A percentile compares a stretch with the other conserved stretches of the same genome.
phyloP scores from a whole-genome alignment of 2,113 vertebrate genomes.

The Sceloporus undulatus region DNA sequence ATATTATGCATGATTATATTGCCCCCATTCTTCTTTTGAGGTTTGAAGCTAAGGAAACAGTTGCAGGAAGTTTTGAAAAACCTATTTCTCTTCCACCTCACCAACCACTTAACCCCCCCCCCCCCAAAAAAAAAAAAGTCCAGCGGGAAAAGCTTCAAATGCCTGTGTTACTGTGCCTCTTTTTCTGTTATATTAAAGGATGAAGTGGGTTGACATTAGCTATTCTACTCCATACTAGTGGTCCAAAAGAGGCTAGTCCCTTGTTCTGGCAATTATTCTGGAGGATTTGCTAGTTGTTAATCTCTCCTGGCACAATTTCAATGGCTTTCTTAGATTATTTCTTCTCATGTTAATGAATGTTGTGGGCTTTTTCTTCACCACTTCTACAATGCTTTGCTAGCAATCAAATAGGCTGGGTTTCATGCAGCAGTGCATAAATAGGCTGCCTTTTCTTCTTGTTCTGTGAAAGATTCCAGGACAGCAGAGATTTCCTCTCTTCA shows the following conservation, averaged over 20 bases:
- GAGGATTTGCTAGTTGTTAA: constrained; percentile 7
- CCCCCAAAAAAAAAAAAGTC: no score
- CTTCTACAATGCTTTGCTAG: background rate
- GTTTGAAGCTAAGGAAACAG: no score
- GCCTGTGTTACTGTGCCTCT: background rate
- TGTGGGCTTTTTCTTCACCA: background rate
- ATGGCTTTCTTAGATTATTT: background rate
- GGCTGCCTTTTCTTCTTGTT: constrained; percentile 38
- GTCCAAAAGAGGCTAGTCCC: constrained; percentile 1
- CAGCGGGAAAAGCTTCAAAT: no score
- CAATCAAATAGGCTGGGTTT: constrained; percentile 28
- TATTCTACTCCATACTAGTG: background rate
- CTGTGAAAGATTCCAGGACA: constrained; percentile 35
- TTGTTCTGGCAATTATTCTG: constrained; percentile 31
- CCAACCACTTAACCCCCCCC: no score
- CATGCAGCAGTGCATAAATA: constrained; percentile 27
- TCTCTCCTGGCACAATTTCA: constrained; percentile 29
- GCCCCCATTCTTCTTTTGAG: no score
- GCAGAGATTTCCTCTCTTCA: constrained; percentile 48
- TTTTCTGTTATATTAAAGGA: background rate
- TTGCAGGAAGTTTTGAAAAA: no score
- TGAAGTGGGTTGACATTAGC: background rate
- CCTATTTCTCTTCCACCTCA: no score
- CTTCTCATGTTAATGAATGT: background rate
- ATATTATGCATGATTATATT: no score